Conservation (phyloP, 2,888 invertebrate species). For the Philopedon plagiatum region DNA sequence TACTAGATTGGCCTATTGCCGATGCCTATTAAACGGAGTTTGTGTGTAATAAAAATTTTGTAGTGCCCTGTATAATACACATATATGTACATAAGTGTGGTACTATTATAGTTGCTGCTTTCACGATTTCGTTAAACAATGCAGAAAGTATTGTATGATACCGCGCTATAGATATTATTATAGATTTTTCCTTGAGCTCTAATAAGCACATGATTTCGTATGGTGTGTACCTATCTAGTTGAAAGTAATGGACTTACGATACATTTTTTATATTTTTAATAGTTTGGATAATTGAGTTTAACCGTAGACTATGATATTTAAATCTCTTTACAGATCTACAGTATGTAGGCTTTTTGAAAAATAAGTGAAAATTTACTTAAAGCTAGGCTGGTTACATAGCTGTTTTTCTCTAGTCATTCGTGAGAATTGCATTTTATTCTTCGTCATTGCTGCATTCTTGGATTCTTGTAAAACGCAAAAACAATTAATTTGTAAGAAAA, state of each 20-base stretch:
- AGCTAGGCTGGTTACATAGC: too few relatives aligned
- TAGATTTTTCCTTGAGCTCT: conserved; percentile 41
- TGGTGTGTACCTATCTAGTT: conserved; percentile 24
- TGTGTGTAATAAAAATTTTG: not conserved
- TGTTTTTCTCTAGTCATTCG: not conserved
- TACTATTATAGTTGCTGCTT: conserved; percentile 27
- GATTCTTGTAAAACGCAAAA: conserved; percentile 3
- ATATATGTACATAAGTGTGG: conserved; percentile 24
- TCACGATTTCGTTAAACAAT: conserved; percentile 48
- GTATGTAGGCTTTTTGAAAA: too few relatives aligned
- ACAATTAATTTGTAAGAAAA: conserved; percentile 17
- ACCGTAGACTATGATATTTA: too few relatives aligned
- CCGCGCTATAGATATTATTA: conserved; percentile 41
- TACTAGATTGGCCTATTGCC: too few relatives aligned
- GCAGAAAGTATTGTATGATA: conserved; percentile 45
- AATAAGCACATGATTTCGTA: conserved; percentile 44
- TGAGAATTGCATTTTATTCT: conserved; percentile 9
- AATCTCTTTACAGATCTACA: too few relatives aligned
- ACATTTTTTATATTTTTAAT: too few relatives aligned
- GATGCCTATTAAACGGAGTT: too few relatives aligned
- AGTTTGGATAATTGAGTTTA: too few relatives aligned
- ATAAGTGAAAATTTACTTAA: too few relatives aligned
- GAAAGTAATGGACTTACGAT: too few relatives aligned
- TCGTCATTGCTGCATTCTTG: not conserved
- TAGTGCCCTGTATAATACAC: conserved; percentile 17